Percentiles rank a stretch among this genome's conserved stretches.
phyloP scores from a whole-genome alignment of 1,140 invertebrate genomes.

The Wiebesia pumilae region DNA sequence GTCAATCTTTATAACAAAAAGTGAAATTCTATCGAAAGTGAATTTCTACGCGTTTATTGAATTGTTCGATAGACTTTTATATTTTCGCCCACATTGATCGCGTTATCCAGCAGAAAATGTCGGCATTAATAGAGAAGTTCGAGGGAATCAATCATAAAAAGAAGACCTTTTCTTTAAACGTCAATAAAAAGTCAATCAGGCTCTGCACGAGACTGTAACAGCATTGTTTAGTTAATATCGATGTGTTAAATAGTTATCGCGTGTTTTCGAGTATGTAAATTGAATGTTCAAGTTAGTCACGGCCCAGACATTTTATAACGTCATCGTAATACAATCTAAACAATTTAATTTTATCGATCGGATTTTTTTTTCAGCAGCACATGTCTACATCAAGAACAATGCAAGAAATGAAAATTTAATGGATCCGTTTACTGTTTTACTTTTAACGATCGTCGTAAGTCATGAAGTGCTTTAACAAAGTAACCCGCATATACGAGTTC shows the following conservation, averaged over 20 bases:
- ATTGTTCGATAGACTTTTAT: background rate
- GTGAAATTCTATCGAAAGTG: no score
- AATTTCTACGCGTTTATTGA: background rate
- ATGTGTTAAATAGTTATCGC: background rate
- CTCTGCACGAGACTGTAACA: background rate
- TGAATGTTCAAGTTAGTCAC: background rate
- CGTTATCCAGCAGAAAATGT: no score
- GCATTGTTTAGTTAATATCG: background rate
- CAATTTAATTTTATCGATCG: constrained; percentile 22
- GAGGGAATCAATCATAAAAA: no score
- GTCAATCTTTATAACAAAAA: background rate
- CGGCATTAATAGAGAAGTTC: no score
- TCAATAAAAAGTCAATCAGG: background rate
- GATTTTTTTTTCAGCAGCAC: background rate
- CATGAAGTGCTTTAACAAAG: constrained; percentile 29
- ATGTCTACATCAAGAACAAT: background rate
- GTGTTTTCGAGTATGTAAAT: background rate
- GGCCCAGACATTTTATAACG: background rate
- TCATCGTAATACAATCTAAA: constrained; percentile 8
- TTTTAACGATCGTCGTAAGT: constrained; percentile 27
- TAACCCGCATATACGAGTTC: background rate
- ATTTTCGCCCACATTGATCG: background rate
- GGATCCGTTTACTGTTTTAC: constrained; percentile 13
- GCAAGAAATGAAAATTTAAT: constrained; percentile 12
- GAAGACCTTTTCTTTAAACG: background rate